These are phyloP conservation scores for Anas platyrhynchos DNA, from an alignment of 2,113 vertebrate species.

Conservation along the genomic window DNA sequence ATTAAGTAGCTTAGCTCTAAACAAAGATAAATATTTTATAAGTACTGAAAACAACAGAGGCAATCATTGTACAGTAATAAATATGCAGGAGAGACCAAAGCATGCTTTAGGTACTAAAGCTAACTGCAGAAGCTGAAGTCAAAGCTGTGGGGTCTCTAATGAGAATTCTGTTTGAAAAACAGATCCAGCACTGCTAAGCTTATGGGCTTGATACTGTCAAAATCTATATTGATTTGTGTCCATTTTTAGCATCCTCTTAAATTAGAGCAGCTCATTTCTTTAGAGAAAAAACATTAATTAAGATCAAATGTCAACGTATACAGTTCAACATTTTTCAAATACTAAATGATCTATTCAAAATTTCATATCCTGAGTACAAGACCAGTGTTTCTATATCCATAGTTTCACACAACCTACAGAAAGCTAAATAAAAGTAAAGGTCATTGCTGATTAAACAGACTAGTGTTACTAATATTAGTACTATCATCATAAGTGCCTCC, in stretches of 20 bases:
- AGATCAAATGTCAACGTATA: background rate
- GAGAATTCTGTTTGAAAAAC: background rate
- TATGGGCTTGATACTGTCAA: background rate
- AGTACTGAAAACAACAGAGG: background rate
- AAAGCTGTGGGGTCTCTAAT: background rate
- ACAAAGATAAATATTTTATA: background rate
- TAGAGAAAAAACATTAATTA: background rate
- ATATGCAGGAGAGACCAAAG: background rate
- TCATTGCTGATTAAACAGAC: background rate
- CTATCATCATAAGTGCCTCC: background rate
- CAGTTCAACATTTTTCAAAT: background rate
- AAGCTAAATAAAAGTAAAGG: background rate
- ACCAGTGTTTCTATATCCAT: background rate
- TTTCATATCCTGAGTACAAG: background rate
- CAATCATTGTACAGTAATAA: background rate
- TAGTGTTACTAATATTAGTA: background rate
- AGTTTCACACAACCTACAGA: background rate
- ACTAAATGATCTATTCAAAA: background rate
- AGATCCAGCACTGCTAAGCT: background rate
- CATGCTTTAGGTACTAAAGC: background rate
- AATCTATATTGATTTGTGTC: background rate
- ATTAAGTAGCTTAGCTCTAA: background rate
- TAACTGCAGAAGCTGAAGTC: background rate
- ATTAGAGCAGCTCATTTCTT: background rate
- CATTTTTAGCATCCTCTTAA: background rate